A percentile compares a stretch with the other conserved stretches of the same genome.
These are phyloP conservation scores for Pseudopleuronectes americanus DNA, from an alignment of 2,797 vertebrate genomes.

Conservation along the genomic window DNA sequence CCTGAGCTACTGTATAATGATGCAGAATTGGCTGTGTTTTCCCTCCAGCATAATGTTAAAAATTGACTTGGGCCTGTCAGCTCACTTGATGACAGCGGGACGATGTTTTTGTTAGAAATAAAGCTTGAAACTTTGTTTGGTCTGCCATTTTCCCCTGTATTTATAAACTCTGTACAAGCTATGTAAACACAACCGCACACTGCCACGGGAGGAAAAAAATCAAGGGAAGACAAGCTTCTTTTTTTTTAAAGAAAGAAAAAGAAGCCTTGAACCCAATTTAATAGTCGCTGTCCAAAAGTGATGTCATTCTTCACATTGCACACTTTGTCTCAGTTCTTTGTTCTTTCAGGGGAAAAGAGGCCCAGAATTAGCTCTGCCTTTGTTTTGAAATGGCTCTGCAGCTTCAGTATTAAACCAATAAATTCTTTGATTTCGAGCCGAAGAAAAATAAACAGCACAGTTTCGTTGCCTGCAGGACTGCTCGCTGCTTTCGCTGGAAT, in stretches of 20 bases:
- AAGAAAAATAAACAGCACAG: conserved; percentile 60
- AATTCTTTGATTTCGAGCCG: conserved; percentile 68
- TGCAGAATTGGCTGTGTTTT: conserved; percentile 54
- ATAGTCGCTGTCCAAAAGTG: conserved; percentile 73
- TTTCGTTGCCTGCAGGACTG: conserved; percentile 38
- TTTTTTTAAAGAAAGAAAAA: conserved; percentile 35
- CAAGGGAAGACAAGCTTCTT: conserved; percentile 46
- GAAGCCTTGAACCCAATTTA: conserved; percentile 66
- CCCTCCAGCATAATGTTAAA: conserved; percentile 55
- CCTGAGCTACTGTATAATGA: conserved; percentile 75
- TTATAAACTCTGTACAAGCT: conserved; percentile 67
- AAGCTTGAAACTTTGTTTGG: conserved; percentile 75
- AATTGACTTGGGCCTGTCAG: conserved; percentile 52
- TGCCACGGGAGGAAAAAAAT: conserved; percentile 49
- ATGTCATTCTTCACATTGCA: conserved; percentile 78
- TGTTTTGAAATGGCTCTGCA: conserved; percentile 61
- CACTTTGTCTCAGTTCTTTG: conserved; percentile 74
- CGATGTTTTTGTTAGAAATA: conserved; percentile 78
- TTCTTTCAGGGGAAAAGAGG: conserved; percentile 60
- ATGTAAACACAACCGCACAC: conserved; percentile 57
- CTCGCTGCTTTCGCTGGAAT: conserved; percentile 51
- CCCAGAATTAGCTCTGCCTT: conserved; percentile 53
- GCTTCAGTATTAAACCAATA: conserved; percentile 67
- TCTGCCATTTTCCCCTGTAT: conserved; percentile 64
- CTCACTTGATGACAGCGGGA: conserved; percentile 46